phyloP scores from a whole-genome alignment of 2,113 vertebrate genomes.

The Aldabrachelys gigantea region DNA sequence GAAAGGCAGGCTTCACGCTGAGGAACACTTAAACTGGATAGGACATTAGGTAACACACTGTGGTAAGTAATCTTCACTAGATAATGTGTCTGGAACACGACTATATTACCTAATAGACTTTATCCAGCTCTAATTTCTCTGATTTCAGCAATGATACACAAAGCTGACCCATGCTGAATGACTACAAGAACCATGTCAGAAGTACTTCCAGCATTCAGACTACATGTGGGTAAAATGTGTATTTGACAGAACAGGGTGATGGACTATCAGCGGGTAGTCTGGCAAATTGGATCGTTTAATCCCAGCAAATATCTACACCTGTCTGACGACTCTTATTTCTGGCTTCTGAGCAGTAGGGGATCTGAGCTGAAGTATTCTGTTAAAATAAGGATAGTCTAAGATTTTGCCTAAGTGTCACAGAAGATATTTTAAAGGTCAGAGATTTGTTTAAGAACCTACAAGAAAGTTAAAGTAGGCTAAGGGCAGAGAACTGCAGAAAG shows the following conservation, averaged over 20 bases:
- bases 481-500: neutral
- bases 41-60: neutral
- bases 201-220: neutral
- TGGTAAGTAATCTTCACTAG: neutral
- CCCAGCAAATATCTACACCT: slow-evolving; percentile 17
- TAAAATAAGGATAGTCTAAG: slow-evolving; percentile 4
- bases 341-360: slow-evolving; percentile 32
- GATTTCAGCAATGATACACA: neutral
- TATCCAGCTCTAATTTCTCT: neutral
- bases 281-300: slow-evolving; percentile 43
- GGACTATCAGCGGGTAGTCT: slow-evolving; percentile 1
- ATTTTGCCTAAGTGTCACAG: slow-evolving; percentile 32
- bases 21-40: neutral
- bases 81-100: neutral
- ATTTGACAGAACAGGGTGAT: slow-evolving; percentile 3
- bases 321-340: slow-evolving; percentile 4
- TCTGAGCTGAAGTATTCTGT: neutral
- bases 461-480: neutral
- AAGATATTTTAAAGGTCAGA: slow-evolving; percentile 27
- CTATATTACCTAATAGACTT: neutral
- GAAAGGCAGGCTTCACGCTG: neutral
- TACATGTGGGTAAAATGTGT: neutral
- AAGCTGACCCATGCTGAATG: neutral
- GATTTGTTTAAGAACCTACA: slow-evolving; percentile 17
- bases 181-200: neutral